Base-by-base conservation (phyloP, 2,797 vertebrate species). In the Melanogrammus aeglefinus region DNA sequence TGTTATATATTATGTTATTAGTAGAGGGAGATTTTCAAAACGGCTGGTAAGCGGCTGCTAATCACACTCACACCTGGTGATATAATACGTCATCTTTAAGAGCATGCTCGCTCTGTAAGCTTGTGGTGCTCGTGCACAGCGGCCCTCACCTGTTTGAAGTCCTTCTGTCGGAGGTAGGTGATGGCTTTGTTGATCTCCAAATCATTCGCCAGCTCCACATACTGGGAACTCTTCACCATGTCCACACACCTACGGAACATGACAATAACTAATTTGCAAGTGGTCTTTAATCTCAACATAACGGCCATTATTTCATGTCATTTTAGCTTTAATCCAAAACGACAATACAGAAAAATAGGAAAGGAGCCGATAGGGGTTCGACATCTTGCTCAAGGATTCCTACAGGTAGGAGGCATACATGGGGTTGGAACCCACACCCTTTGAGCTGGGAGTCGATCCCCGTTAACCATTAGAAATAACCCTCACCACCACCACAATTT, bases 101-200 rank as follows among this genome's bases (percentile, higher is more conserved):
- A 21, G 51, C 18, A 14, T 21, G 51, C 14, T 57, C 1, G 51
- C 18, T 18, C 51, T 57, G 18, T 5, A 57, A 21, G 4, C 51
- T 6, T 21, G 51, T 57, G 51, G 16, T 51, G 16, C 1, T 16
- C 47, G 21, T 10, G 39, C 39, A 41, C 39, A n/a, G 51, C 6
- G 9, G 57, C 47, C 47, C 90, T 91, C 92, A 99, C 98, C 95
- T 99, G 96, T 76, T 95, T 97, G 86, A 97, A 98, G 89, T 99
- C 96, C 86, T 94, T 96, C 88, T 98, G 97, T 86, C 96, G 94
- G 82, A 99, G 91, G 86, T 96, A 99, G 38, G 96, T 98, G 87
- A 98, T 97, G 78, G 98, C 98, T 94, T 99, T 99, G 93, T 97
- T 98, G 88, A 99, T 98, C 92, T 99, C 98, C 83, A 99, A 88